These are phyloP conservation scores for Odontocerum albicorne DNA, from an alignment of 2,888 invertebrate species.

Conservation along the genomic window DNA sequence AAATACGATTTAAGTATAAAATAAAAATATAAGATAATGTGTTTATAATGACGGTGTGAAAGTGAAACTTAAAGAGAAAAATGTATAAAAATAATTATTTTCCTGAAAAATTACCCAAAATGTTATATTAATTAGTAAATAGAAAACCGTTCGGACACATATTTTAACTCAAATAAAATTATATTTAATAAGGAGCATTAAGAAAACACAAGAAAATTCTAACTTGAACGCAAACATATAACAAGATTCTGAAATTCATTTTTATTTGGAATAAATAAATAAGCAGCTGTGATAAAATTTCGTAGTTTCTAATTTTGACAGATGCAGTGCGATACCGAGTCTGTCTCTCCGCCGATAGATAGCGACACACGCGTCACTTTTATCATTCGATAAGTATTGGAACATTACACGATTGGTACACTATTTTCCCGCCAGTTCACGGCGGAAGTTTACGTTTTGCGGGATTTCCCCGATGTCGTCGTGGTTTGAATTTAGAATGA, in stretches of 20 bases:
- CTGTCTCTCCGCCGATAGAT: constrained; percentile 9
- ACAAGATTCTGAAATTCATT: neutral
- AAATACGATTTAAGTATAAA: no score
- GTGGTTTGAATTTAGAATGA: no score
- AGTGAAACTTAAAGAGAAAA: no score
- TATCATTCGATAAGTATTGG: constrained; percentile 14
- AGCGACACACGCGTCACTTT: constrained; percentile 4
- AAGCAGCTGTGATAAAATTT: neutral
- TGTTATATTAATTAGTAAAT: neutral
- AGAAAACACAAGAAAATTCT: neutral
- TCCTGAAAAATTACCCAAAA: neutral
- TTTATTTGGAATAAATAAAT: neutral
- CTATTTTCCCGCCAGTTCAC: constrained; percentile 13
- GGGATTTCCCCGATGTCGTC: constrained; percentile 1
- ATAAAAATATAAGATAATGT: no score
- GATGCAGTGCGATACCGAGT: constrained; percentile 1
- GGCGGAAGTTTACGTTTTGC: constrained; percentile 10
- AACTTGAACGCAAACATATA: neutral
- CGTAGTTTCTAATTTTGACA: constrained; percentile 2
- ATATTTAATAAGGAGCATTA: neutral
- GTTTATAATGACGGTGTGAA: no score
- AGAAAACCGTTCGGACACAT: neutral
- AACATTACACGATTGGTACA: constrained; percentile 8
- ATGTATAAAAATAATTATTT: neutral
- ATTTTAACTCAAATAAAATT: neutral